These are phyloP conservation scores for Neodiprion virginianus DNA, from an alignment of 1,140 invertebrate species.

Conservation along the genomic window DNA sequence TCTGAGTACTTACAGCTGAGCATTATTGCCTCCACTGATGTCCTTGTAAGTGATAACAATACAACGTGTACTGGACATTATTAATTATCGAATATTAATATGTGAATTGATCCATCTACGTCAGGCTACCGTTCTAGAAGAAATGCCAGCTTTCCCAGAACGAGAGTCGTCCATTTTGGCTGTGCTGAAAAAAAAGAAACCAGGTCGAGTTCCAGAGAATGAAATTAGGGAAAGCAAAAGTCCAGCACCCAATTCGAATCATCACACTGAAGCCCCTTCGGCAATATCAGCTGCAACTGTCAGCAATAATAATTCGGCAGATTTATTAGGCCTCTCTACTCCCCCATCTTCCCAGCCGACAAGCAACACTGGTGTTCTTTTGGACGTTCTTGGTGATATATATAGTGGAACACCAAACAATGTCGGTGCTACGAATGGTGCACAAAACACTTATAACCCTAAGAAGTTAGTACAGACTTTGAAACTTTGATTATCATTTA, in stretches of 20 bases:
- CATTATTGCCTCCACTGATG: slow-evolving; percentile 95
- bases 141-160: slow-evolving; percentile 99
- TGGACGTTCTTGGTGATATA: slow-evolving; percentile 92
- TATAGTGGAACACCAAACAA: slow-evolving; percentile 73
- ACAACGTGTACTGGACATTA: neutral
- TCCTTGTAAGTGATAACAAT: slow-evolving; percentile 70
- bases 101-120: slow-evolving; percentile 27
- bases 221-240: slow-evolving; percentile 83
- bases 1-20: slow-evolving; percentile 98
- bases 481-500: slow-evolving; percentile 13
- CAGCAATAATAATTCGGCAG: slow-evolving; percentile 72
- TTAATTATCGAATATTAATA: slow-evolving; percentile 13
- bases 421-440: slow-evolving; percentile 64
- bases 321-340: slow-evolving; percentile 85
- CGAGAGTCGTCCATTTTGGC: slow-evolving; percentile 97
- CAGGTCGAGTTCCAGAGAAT: slow-evolving; percentile 85
- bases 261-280: slow-evolving; percentile 63
- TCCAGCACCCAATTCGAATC: slow-evolving; percentile 72
- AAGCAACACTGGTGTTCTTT: slow-evolving; percentile 75
- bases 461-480: slow-evolving; percentile 71
- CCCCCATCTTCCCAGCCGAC: slow-evolving; percentile 74
- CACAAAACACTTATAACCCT: slow-evolving; percentile 77
- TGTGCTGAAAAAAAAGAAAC: slow-evolving; percentile 98
- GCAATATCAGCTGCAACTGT: slow-evolving; percentile 31
- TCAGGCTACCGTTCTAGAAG: slow-evolving; percentile 95